Percentiles rank a stretch among this genome's conserved stretches.
Evolutionary conservation across 2,797 vertebrate species (phyloP).

Genomic region (Arrhamphus sclerolepis): DNA sequence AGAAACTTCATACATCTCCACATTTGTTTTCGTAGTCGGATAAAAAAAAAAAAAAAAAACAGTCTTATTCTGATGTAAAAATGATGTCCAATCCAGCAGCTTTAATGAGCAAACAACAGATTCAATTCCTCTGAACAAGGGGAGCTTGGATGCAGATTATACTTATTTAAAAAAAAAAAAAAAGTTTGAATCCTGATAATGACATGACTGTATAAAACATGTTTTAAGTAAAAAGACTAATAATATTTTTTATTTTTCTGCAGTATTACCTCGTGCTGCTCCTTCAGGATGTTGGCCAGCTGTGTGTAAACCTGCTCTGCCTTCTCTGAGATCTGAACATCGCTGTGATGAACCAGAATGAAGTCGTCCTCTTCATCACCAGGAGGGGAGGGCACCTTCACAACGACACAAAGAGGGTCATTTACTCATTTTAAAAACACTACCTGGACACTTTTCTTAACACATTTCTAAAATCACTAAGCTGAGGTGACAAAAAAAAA

Average conservation of each 20-base stretch:
- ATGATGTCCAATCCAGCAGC: no score
- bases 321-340: conserved; percentile 88
- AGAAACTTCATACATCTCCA: conserved; percentile 3
- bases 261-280: conserved; percentile 87
- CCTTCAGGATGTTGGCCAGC: conserved; percentile 88
- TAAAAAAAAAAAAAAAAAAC: no score
- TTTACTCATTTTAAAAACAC: background rate
- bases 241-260: background rate
- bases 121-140: no score
- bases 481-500: no score
- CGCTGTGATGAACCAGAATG: conserved; percentile 93
- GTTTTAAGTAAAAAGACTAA: no score
- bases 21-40: background rate
- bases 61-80: no score
- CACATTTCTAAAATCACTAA: no score
- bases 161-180: no score
- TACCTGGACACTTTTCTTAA: background rate
- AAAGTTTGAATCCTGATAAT: no score
- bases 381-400: conserved; percentile 89
- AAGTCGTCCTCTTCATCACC: conserved; percentile 93
- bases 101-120: background rate
- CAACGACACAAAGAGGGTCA: conserved; percentile 17
- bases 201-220: no score
- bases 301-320: conserved; percentile 89
- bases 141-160: no score